phyloP scores from a whole-genome alignment of 2,797 vertebrate species.

The Myotis vivesi region DNA sequence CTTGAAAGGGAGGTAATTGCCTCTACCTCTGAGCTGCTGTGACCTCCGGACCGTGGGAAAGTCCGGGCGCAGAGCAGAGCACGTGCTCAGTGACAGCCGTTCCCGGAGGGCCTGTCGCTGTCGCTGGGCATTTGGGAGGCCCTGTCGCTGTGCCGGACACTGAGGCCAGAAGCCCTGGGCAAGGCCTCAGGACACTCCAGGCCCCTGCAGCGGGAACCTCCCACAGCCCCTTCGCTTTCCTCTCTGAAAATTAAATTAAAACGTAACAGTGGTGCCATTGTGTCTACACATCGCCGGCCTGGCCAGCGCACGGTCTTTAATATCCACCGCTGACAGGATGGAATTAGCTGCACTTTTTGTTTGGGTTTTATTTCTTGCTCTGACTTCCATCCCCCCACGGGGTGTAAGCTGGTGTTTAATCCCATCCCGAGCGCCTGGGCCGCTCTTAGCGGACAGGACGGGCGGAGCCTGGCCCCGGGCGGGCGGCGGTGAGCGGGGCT shows the following conservation, averaged over 20 bases:
- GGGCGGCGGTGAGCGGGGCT: background rate
- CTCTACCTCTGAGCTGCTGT: rapidly evolving
- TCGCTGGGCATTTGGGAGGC: background rate
- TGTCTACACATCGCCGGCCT: constrained; percentile 87
- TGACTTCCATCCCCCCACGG: constrained; percentile 86
- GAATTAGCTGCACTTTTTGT: constrained; percentile 94
- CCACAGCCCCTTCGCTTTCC: constrained; percentile 83
- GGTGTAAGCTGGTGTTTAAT: constrained; percentile 91
- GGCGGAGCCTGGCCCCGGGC: constrained; percentile 79
- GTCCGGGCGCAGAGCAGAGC: background rate
- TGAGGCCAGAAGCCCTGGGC: background rate
- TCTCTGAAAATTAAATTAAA: constrained; percentile 88
- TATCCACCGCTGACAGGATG: constrained; percentile 98
- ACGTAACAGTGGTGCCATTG: constrained; percentile 93
- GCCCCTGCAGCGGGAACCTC: constrained; percentile 69
- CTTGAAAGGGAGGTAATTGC: rapidly evolving
- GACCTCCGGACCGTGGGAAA: background rate
- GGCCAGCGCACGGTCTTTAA: constrained; percentile 93
- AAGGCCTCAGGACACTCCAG: constrained; percentile 59
- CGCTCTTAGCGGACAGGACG: constrained; percentile 81
- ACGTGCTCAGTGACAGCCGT: background rate
- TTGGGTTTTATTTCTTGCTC: constrained; percentile 72
- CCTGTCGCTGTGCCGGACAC: rapidly evolving
- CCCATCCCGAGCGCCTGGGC: constrained; percentile 86
- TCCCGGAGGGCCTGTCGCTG: rapidly evolving